Base-by-base conservation (phyloP, 2,797 vertebrate genomes). In the Silurus lanzhouensis region DNA sequence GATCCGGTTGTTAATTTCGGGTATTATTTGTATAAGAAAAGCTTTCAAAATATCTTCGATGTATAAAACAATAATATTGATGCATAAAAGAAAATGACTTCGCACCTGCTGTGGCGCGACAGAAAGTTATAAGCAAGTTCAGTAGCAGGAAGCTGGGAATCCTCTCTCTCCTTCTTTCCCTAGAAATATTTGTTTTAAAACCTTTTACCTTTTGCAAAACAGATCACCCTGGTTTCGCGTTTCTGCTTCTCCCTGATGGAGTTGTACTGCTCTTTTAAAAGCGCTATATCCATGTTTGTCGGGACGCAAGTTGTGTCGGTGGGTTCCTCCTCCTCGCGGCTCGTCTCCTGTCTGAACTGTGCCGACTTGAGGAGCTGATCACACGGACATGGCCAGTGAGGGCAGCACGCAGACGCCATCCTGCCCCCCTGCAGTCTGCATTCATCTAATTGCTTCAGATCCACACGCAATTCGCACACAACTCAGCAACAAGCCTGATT, bases 221-320 rank as follows among this genome's bases (percentile, higher is more conserved):
- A 83, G 81, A 96, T 89, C 84, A 96, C 88, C 13, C 91, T 91
- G 1, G 93, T 93, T 7, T 94, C 91, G 10, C 91, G 93, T 88
- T 92, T 95, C 91, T 95, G 95, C 86, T 94, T 94, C 89, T 94
- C 92, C 87, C 92, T 94, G 44, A 92, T 94, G 52, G 91, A 93
- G 85, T 92, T 89, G 63, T 96, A 95, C 68, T 94, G 94, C 88
- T 95, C 93, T 87, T 94, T 92, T 27, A 96, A 91, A 19, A 91
- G 82, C 80, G 90, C 92, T 22, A 96, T 90, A 84, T 96, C 95
- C 95, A 96, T 96, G 91, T 90, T 89, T 84, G 85, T 90, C 52
- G 86, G 87, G 85, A 88, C 87, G 84, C 6, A 27, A 38, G 66
- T 84, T 60, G 68, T 3, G 44, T 93, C 91, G 89, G 92, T 88